Percentiles rank a stretch among this genome's conserved stretches.
Conservation (phyloP, 1,140 invertebrate species). For the Mercenaria mercenaria region DNA sequence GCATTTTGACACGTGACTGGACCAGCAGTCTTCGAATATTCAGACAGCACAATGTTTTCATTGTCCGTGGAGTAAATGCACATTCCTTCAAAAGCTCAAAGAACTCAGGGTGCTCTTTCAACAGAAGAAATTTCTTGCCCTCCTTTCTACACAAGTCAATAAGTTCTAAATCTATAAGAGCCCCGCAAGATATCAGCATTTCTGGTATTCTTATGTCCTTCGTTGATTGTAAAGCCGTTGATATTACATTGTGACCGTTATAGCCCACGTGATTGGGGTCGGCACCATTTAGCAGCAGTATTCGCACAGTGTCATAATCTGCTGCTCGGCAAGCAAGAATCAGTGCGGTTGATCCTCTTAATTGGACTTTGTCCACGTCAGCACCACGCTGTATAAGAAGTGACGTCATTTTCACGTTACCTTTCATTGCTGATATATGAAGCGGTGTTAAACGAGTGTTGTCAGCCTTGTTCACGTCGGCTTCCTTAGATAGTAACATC, state of each 20-base stretch:
- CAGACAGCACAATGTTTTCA: conserved; percentile 74
- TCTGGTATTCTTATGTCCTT: conserved; percentile 70
- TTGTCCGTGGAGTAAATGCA: conserved; percentile 67
- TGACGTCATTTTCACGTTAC: conserved; percentile 75
- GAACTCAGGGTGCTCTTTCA: conserved; percentile 72
- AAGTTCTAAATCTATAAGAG: conserved; percentile 67
- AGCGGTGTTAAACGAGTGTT: conserved; percentile 73
- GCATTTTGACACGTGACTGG: conserved; percentile 56
- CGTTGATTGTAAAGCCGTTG: conserved; percentile 74
- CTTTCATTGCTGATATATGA: conserved; percentile 79
- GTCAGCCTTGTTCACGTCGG: conserved; percentile 77
- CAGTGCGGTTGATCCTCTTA: conserved; percentile 79
- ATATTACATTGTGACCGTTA: conserved; percentile 78
- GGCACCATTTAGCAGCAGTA: conserved; percentile 79
- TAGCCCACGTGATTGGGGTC: conserved; percentile 78
- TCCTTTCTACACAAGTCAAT: conserved; percentile 73
- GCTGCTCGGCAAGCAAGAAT: conserved; percentile 74
- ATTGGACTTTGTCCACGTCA: conserved; percentile 74
- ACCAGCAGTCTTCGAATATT: conserved; percentile 74
- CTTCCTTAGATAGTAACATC: conserved; percentile 59
- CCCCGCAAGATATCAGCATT: conserved; percentile 77
- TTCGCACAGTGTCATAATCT: conserved; percentile 71
- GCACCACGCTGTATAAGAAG: conserved; percentile 76
- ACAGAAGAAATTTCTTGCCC: conserved; percentile 71
- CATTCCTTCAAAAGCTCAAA: conserved; percentile 69